Evolutionary conservation across 2,113 vertebrate genomes (phyloP).

Genomic region (Cathartes aura): DNA sequence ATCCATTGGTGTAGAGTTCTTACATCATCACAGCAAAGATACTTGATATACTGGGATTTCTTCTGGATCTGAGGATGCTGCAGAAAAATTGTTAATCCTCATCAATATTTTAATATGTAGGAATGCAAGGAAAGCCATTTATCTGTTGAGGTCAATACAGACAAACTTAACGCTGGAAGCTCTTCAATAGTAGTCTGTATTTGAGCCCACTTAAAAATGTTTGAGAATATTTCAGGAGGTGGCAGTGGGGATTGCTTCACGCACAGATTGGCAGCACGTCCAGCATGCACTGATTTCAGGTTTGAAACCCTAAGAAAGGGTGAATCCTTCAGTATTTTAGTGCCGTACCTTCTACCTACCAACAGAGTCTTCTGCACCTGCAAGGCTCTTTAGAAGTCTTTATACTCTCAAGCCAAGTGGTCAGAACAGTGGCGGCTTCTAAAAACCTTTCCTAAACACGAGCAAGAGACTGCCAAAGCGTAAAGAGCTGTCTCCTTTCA

Average conservation of each 20-base stretch:
- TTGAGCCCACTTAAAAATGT: neutral
- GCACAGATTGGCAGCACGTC: neutral
- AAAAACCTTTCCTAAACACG: neutral
- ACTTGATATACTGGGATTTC: conserved; percentile 98
- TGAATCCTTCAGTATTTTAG: neutral
- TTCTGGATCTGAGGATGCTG: conserved; percentile 99
- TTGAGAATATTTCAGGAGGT: neutral
- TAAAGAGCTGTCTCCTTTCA: neutral
- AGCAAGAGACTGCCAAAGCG: neutral
- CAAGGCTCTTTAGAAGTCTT: neutral
- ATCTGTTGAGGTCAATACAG: neutral
- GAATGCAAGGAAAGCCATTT: neutral
- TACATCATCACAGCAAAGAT: conserved; percentile 95
- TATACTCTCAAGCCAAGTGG: neutral
- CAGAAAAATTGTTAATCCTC: neutral
- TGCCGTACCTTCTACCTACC: neutral
- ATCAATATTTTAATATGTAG: neutral
- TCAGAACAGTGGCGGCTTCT: neutral
- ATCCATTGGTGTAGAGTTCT: conserved; percentile 98
- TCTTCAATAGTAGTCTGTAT: neutral
- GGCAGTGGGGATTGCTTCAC: neutral
- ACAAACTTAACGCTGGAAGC: neutral
- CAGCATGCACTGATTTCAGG: neutral
- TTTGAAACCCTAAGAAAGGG: neutral
- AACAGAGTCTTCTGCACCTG: neutral